Base-by-base conservation (phyloP, 2,113 vertebrate species). In the Dissostichus mawsoni region DNA sequence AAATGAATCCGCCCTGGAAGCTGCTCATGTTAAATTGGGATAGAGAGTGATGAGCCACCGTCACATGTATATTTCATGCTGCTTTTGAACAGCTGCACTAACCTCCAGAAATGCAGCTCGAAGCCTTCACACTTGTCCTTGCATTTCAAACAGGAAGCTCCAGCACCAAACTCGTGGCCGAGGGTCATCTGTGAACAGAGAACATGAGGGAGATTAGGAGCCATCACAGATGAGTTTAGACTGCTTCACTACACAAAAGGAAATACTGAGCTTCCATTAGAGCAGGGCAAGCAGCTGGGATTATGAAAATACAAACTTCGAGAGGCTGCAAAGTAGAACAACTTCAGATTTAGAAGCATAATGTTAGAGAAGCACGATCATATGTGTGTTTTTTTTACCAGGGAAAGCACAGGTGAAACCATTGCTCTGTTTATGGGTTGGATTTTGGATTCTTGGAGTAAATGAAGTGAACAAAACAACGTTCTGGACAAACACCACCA, bases 101-200 rank as follows among this genome's bases (percentile, higher is more conserved):
- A 99, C 98, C 98, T 98, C 98, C 98, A 99, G 93, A 96, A 99
- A 76, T 99, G 98, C 87, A 99, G 96, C 83, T 99, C 98, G 45
- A 99, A 99, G 57, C 98, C 98, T 92, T 97, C 96, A 78, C 98
- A 99, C 87, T 98, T 99, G 58, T 99, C 97, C 92, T 97, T 98
- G 94, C 98, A 99, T 85, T 98, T 99, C 82, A 99, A 92, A 89
- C 98, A 99, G 29, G 96, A 84, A 0, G 98, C 98, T 90, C 98
- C 98, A 50, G 97, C 97, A 64, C 98, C 98, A 82, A 98, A 95
- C 76, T 99, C 98, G 2, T 99, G 98, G 45, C 97, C 98, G 66
- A 99, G 94, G 48, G 97, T 97, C 96, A 99, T 96, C 98, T 99
- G 95, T 29, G 59, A 89, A 90, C 41, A 91, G 59, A 87, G 14